phyloP scores from a whole-genome alignment of 1,140 invertebrate genomes.

The Periplaneta americana region DNA sequence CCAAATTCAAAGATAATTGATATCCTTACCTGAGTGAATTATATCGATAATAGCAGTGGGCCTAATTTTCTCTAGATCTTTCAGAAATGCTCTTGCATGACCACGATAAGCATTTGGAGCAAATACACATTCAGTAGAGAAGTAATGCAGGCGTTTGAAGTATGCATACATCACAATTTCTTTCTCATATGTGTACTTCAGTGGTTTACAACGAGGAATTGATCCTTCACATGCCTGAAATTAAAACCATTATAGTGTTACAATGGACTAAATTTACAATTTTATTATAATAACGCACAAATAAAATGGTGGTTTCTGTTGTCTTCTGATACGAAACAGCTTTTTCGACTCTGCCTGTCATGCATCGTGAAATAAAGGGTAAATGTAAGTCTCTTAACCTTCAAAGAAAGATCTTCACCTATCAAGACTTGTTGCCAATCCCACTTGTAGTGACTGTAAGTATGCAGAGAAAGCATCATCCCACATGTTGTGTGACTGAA shows the following conservation, averaged over 20 bases:
- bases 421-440: too few species aligned
- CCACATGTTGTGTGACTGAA: too few species aligned
- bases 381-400: too few species aligned
- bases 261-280: not conserved
- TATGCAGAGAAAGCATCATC: too few species aligned
- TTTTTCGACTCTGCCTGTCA: too few species aligned
- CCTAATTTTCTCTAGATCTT: slow-evolving; percentile 92
- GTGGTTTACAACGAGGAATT: slow-evolving; percentile 91
- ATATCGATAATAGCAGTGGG: slow-evolving; percentile 96
- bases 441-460: too few species aligned
- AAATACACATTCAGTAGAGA: slow-evolving; percentile 98
- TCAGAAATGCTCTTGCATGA: slow-evolving; percentile 86
- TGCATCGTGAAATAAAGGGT: too few species aligned
- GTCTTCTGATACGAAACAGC: too few species aligned
- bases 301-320: too few species aligned
- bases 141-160: slow-evolving; percentile 96
- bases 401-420: too few species aligned
- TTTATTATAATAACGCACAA: too few species aligned
- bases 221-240: slow-evolving; percentile 73
- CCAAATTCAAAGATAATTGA: too few species aligned
- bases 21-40: slow-evolving; percentile 80
- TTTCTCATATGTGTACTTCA: slow-evolving; percentile 99
- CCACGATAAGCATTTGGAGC: slow-evolving; percentile 97
- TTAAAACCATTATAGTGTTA: not conserved
- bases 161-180: slow-evolving; percentile 99